phyloP scores from a whole-genome alignment of 2,888 invertebrate genomes.

The Hanleya hanleyi region DNA sequence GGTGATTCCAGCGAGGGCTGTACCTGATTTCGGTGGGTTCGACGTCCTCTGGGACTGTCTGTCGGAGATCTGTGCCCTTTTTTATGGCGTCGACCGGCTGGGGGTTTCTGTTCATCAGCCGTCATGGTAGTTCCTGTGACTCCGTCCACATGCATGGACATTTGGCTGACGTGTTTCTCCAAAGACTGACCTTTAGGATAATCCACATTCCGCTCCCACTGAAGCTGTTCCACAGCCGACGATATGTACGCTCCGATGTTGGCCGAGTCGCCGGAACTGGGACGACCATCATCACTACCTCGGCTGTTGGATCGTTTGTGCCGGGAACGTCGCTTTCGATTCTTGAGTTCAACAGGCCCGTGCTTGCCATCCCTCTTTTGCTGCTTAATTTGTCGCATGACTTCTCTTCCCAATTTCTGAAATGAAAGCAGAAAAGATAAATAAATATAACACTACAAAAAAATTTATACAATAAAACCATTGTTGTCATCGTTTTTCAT shows the following conservation, averaged over 20 bases:
- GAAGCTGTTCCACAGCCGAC: conserved; percentile 76
- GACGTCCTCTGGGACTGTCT: background rate
- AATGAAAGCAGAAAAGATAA: conserved; percentile 23
- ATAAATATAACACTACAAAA: background rate
- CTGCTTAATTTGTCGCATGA: conserved; percentile 57
- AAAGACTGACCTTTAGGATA: background rate
- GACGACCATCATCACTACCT: background rate
- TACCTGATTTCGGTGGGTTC: background rate
- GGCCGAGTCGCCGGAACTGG: background rate
- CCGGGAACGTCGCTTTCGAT: background rate
- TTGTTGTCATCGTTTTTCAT: no score
- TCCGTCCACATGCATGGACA: background rate
- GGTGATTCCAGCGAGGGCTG: background rate
- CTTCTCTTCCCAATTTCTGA: conserved; percentile 65
- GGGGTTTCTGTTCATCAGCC: background rate
- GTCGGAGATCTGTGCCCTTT: background rate
- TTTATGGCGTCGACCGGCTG: background rate
- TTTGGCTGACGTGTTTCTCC: background rate
- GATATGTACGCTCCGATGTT: conserved; percentile 29
- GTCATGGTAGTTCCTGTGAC: background rate
- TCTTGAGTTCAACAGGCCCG: conserved; percentile 44
- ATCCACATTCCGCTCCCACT: conserved; percentile 85
- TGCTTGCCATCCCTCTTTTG: conserved; percentile 49
- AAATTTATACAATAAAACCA: no score
- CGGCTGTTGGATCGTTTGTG: background rate